Conservation (phyloP, 2,888 invertebrate species). For the Pasiphila rectangulata region DNA sequence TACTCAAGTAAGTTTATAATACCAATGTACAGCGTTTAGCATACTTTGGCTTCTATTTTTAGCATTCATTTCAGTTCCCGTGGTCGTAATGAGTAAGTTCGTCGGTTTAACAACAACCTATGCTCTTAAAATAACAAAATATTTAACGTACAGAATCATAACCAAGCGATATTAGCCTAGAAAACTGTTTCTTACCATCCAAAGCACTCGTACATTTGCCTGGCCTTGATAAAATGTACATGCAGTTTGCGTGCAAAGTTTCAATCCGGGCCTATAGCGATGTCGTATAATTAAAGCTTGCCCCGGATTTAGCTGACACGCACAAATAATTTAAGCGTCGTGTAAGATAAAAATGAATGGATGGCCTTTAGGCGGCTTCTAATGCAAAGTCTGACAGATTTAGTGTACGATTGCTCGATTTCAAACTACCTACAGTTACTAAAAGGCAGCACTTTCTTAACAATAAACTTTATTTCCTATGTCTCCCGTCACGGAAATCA, state of each 20-base stretch:
- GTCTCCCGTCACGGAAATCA: too few relatives aligned
- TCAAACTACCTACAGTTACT: background rate
- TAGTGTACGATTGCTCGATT: background rate
- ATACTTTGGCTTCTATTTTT: background rate
- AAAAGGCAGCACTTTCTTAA: too few relatives aligned
- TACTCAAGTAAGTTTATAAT: background rate
- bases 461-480: too few relatives aligned
- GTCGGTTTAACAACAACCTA: background rate
- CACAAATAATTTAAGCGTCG: constrained; percentile 9
- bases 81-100: background rate
- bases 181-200: constrained; percentile 1
- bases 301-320: constrained; percentile 22
- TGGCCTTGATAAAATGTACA: constrained; percentile 3
- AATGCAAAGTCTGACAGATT: background rate
- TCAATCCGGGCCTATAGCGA: constrained; percentile 16
- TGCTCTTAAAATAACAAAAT: background rate
- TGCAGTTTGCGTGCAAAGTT: constrained; percentile 23
- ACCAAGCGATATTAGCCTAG: background rate
- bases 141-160: background rate
- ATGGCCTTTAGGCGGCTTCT: background rate
- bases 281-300: constrained; percentile 16
- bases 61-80: too few relatives aligned
- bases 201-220: background rate
- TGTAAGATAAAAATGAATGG: background rate
- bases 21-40: background rate